A percentile compares a stretch with the other conserved stretches of the same genome.
Conservation (phyloP, 2,888 invertebrate species). For the Myopa testacea region DNA sequence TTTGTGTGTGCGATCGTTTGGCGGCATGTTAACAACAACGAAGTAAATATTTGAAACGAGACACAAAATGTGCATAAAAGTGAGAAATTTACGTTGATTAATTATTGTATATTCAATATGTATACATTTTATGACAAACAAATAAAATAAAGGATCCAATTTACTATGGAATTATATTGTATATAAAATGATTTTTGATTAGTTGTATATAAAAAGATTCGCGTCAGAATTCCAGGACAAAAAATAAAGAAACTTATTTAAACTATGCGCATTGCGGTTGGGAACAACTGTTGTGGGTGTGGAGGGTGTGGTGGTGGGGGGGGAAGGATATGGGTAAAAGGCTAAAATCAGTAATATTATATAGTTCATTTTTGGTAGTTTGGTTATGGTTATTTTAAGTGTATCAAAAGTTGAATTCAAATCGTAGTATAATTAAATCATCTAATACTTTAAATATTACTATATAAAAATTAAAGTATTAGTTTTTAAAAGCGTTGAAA, state of each 20-base stretch:
- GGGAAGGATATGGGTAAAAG: too few species aligned
- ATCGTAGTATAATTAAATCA: too few species aligned
- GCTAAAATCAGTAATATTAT: too few species aligned
- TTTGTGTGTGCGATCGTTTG: not conserved
- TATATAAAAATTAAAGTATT: too few species aligned
- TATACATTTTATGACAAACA: conserved; percentile 4
- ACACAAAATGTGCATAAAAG: conserved; percentile 36
- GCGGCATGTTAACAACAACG: conserved; percentile 6
- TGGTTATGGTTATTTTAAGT: too few species aligned
- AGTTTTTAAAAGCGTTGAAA: too few species aligned
- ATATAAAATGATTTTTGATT: not conserved
- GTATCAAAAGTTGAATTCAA: too few species aligned
- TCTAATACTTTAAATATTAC: too few species aligned
- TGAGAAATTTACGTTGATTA: conserved; percentile 32
- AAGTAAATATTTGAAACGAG: not conserved
- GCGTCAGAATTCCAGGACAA: not conserved
- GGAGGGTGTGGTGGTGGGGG: too few species aligned
- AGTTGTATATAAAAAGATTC: not conserved
- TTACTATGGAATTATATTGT: conserved; percentile 1
- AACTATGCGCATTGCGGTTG: too few species aligned
- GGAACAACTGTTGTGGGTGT: too few species aligned
- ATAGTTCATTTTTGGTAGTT: too few species aligned
- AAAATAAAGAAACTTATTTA: not conserved
- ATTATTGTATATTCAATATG: not conserved
- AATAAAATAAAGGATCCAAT: not conserved